phyloP scores from a whole-genome alignment of 2,113 vertebrate species.

The Lagopus muta region DNA sequence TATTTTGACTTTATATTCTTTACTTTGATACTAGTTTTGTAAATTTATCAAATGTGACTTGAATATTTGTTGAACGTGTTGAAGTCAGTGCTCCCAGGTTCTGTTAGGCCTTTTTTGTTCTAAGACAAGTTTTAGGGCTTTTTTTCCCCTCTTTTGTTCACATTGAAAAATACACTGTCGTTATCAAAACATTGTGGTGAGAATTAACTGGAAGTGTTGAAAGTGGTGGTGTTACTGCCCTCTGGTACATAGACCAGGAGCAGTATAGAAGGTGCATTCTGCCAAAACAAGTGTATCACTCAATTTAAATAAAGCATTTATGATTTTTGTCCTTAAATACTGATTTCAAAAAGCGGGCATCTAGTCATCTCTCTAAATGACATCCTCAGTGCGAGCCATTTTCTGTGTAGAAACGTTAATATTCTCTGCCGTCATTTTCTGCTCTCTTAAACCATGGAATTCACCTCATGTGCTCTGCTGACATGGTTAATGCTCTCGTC shows the following conservation, averaged over 20 bases:
- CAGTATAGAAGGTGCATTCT: slow-evolving; percentile 7
- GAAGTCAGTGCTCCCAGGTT: slow-evolving; percentile 52
- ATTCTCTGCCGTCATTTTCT: slow-evolving; percentile 33
- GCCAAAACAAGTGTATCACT: slow-evolving; percentile 28
- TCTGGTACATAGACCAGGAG: neutral
- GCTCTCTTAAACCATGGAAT: neutral
- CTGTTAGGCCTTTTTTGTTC: slow-evolving; percentile 21
- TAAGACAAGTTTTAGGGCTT: neutral
- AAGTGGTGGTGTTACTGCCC: slow-evolving; percentile 16
- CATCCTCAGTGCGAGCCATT: neutral
- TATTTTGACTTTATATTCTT: slow-evolving; percentile 74
- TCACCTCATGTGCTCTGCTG: neutral
- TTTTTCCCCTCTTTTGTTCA: slow-evolving; percentile 14
- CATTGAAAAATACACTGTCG: slow-evolving; percentile 4
- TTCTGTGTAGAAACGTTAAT: neutral
- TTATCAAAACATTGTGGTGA: slow-evolving; percentile 19
- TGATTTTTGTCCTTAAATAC: slow-evolving; percentile 52
- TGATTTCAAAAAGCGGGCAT: slow-evolving; percentile 49
- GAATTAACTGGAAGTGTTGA: slow-evolving; percentile 46
- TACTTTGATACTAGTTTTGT: slow-evolving; percentile 76
- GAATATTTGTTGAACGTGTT: slow-evolving; percentile 59
- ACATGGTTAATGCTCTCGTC: neutral
- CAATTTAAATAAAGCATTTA: slow-evolving; percentile 50
- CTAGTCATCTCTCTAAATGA: slow-evolving; percentile 28
- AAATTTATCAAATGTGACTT: slow-evolving; percentile 75